Evolutionary conservation across 2,113 vertebrate genomes (phyloP), one percentile per base, ranked within the genome.

Genomic region (Dasypus novemcinctus): DNA sequence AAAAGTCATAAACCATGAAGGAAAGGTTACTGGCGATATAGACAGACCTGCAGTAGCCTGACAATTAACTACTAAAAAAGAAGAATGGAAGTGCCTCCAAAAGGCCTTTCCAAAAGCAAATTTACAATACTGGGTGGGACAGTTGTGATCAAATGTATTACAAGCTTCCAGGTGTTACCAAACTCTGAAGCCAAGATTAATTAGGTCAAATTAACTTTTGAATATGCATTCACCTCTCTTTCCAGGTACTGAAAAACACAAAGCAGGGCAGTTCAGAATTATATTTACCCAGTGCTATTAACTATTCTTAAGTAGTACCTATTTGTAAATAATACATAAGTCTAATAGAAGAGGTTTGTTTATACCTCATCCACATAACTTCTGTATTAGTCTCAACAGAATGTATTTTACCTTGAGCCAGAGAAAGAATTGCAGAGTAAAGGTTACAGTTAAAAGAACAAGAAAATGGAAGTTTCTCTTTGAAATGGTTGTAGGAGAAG

Each of bases 141-240:
- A 66, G 36, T 15, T 76, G 38, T 38, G 59, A 76, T 72, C 21
- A 66, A 31, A 81, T 64, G 41, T 59, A 46, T 90, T 92, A 84
- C 15, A 85, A 72, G 14, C 23, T 75, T 93, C 85, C 52, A 61
- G 31, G 31, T 5, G 33, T 66, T n/a, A 84, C 7, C 20, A 14
- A 29, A 7, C 15, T 83, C 57, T 68, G 75, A 95, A 80, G 41
- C 36, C 71, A 95, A 85, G 41, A 27, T 88, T 90, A 72, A 89
- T 66, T n/a, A 74, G 25, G 29, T 81, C 71, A 72, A 83, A 64
- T 79, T 91, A 59, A 68, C n/a, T 61, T 94, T 33, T 87, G 36
- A 71, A 82, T 72, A 33, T 63, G 21, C 7, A 59, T 41, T 89
- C 46, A 69, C 1, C 7, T 46, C 57, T 69, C 46, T 94, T 46